These are phyloP conservation scores for Pristionchus japonicus DNA, from an alignment of 2,888 invertebrate species.

Conservation along the genomic window DNA sequence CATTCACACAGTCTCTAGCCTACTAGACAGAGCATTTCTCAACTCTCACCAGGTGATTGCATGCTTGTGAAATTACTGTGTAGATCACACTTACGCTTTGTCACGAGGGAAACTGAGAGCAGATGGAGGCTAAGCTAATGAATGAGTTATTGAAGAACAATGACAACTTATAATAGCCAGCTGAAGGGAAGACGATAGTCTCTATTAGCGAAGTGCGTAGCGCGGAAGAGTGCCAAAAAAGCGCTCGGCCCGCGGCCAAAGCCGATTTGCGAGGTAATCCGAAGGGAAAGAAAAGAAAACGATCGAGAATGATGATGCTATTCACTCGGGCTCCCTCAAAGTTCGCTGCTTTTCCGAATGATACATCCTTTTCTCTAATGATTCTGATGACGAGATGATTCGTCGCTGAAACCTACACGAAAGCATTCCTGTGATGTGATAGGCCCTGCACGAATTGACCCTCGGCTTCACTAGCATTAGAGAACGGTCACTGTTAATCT, in stretches of 20 bases:
- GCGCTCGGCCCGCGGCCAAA: not conserved
- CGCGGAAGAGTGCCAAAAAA: not conserved
- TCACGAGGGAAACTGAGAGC: not conserved
- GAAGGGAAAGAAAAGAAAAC: slow-evolving; percentile 13
- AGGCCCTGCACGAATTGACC: not conserved
- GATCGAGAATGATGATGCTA: slow-evolving; percentile 6
- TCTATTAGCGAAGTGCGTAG: not conserved
- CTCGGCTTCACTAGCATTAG: not conserved
- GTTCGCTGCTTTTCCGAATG: not conserved
- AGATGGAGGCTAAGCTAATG: not conserved
- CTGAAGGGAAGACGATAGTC: not conserved
- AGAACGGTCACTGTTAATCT: not conserved
- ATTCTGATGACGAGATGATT: not conserved
- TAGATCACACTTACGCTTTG: not conserved
- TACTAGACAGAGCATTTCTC: too few relatives aligned
- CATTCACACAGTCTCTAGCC: too few relatives aligned
- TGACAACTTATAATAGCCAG: not conserved
- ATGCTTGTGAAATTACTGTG: not conserved
- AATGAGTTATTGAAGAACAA: not conserved
- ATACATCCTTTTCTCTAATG: not conserved
- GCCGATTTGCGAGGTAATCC: slow-evolving; percentile 21
- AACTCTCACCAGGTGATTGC: not conserved
- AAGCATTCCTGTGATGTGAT: too few relatives aligned
- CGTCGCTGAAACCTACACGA: too few relatives aligned
- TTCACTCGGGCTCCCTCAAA: not conserved